Evolutionary conservation across 2,888 invertebrate genomes (phyloP), one percentile per base, ranked within the genome.

Genomic region (Papilio demoleus): DNA sequence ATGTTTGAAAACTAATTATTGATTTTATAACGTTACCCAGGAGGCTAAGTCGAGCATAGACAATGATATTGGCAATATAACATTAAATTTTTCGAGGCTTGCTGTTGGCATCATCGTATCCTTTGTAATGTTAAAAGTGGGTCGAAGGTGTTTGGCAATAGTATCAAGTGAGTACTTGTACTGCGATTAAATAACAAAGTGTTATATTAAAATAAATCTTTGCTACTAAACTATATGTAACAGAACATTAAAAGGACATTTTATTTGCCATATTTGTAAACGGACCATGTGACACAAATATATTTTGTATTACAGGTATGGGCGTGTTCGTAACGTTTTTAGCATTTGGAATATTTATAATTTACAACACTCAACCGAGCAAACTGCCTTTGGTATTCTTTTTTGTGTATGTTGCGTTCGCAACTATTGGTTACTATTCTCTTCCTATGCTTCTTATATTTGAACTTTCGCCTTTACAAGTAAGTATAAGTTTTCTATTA

Each of bases 401-500:
- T 24, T 75, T 81, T 34, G 22, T 71, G 0, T 87, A 83, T 65
- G 75, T 82, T 2, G 42, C 73, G 0, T 84, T 85, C 50, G 80
- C 81, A 1, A 80, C 81, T 0, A 38, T 87, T 38, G 88, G 90
- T 0, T 87, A 84, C 58, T 83, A 82, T 59, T 76, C 78, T 0
- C 62, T 90, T 11, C 90, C 89, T 0, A 74, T 82, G 5, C 65
- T 88, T 6, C 77, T 88, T 27, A 83, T 87, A 80, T 81, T 77
- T 31, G 90, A 89, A 72, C 56, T 88, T 5, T 84, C 82, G 66
- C 90, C 89, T 1, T 77, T 88, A 61, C 88, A 89, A 76, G 90
- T 88, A 75, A 76, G 82, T 65, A n/a, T 60, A 24, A 59, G 19
- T 36, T 3, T 45, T 42, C 24, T 56, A 45, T 45, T 38, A 4